Evolutionary conservation across 2,888 invertebrate species (phyloP), one percentile per base, ranked within the genome.

Genomic region (Hoplodrina blanda): DNA sequence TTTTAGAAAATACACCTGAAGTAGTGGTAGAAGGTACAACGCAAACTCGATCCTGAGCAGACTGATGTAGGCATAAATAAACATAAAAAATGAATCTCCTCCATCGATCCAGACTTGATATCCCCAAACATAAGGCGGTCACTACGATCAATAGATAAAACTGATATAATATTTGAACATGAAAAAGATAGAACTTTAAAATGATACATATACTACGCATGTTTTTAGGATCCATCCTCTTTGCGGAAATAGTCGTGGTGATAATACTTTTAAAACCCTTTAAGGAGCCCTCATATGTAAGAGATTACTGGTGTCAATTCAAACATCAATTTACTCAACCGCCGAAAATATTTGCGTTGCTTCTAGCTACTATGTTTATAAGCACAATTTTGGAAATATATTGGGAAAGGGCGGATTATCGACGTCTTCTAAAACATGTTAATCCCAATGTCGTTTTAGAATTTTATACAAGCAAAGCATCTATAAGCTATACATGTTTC

Each of bases 181-280:
- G 46, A 8, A 56, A 52, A 62, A 33, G 17, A 2, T 44, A 6
- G 44, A 69, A 64, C 8, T 8, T 25, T 13, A 83, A 77, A 72
- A 94, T 93, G 93, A 86, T 92, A 19, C 91, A 91, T 72, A 59
- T 92, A 53, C 92, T 90, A 65, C 90, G 89, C 62, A 73, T 82
- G 11, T 19, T 89, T 20, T 73, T 88, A 6, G 88, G 86, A n/a
- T 44, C 66, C 1, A 53, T 89, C 3, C 78, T 94, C 3, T 90
- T 91, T 55, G 3, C 74, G 0, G 91, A 95, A 86, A 5, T 91
- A 10, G 44, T 90, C 4, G 57, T 88, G n/a, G 76, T 93, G 19
- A 63, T 92, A 15, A 87, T 85, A 2, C 84, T 95, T 13, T 80
- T 95, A 41, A 94, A 91, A 69, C 94, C 94, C 0, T 50, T 92